phyloP scores from a whole-genome alignment of 92 coral and sea anemone genomes.

The Bergia puertoricense region DNA sequence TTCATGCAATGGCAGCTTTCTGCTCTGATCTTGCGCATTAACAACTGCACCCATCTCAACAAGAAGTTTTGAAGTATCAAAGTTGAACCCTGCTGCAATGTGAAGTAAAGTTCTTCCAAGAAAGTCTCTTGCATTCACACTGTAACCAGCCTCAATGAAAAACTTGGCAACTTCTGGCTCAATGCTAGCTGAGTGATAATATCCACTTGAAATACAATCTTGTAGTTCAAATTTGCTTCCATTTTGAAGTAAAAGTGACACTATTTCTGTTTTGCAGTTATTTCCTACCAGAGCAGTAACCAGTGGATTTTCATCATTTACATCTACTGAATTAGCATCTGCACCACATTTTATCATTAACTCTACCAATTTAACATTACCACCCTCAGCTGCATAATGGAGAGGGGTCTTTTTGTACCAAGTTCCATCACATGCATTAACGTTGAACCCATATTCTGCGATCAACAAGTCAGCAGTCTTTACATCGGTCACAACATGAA shows the following conservation, averaged over 20 bases:
- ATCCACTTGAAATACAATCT: not conserved
- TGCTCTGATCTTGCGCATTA: not conserved
- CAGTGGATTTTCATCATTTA: not conserved
- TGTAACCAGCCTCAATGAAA: not conserved
- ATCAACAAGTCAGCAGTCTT: not conserved
- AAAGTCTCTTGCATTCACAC: slow-evolving; percentile 1
- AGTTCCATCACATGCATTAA: not conserved
- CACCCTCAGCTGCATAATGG: not conserved
- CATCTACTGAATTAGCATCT: not conserved
- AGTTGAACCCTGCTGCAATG: not conserved
- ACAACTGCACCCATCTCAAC: not conserved
- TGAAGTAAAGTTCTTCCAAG: not conserved
- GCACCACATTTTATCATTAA: not conserved
- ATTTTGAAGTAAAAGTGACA: not conserved
- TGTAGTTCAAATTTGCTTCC: not conserved
- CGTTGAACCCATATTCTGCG: not conserved
- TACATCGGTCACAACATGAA: slow-evolving; percentile 4
- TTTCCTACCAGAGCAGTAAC: not conserved
- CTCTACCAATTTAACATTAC: not conserved
- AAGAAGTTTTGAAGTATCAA: not conserved
- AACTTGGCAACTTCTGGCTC: not conserved
- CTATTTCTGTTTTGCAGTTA: not conserved
- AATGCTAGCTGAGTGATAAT: not conserved
- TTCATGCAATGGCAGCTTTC: not conserved
- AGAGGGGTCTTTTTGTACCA: not conserved